Conservation (phyloP, 2,888 invertebrate species). For the Hirtodrosophila histrioides region DNA sequence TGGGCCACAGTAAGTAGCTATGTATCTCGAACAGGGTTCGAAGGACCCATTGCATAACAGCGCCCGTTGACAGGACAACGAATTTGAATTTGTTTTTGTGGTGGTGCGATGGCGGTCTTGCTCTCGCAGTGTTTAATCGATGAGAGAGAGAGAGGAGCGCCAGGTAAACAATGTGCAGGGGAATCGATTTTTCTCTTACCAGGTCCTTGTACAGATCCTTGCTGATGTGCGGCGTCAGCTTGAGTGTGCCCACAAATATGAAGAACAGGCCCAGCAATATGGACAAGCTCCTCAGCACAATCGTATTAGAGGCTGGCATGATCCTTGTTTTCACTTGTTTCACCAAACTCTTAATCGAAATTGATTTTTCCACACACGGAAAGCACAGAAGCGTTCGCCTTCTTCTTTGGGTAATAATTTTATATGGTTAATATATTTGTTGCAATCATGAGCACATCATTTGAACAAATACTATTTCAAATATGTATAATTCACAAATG, state of each 20-base stretch:
- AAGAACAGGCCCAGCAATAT: conserved; percentile 96
- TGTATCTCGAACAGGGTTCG: conserved; percentile 5
- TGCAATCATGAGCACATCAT: conserved; percentile 33
- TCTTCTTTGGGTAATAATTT: neutral
- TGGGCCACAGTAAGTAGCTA: too few relatives aligned
- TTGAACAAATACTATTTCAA: conserved; percentile 30
- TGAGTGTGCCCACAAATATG: conserved; percentile 96
- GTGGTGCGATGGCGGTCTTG: neutral
- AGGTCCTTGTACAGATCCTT: conserved; percentile 98
- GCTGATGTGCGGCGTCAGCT: conserved; percentile 95
- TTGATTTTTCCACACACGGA: neutral
- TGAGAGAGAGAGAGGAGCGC: conserved; percentile 3
- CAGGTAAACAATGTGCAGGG: neutral
- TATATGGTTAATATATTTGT: conserved; percentile 16
- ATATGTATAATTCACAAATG: conserved; percentile 53
- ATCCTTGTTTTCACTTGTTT: conserved; percentile 20
- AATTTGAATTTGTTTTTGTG: conserved; percentile 7
- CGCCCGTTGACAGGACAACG: conserved; percentile 22
- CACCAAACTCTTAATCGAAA: neutral
- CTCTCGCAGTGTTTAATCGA: conserved; percentile 48
- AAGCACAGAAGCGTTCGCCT: too few relatives aligned
- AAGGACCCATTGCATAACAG: conserved; percentile 47
- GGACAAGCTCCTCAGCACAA: conserved; percentile 95
- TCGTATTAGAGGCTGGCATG: conserved; percentile 85
- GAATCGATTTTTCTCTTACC: conserved; percentile 87